Evolutionary conservation across 2,113 vertebrate genomes (phyloP), one percentile per base, ranked within the genome.

Genomic region (Bothrops jararaca): DNA sequence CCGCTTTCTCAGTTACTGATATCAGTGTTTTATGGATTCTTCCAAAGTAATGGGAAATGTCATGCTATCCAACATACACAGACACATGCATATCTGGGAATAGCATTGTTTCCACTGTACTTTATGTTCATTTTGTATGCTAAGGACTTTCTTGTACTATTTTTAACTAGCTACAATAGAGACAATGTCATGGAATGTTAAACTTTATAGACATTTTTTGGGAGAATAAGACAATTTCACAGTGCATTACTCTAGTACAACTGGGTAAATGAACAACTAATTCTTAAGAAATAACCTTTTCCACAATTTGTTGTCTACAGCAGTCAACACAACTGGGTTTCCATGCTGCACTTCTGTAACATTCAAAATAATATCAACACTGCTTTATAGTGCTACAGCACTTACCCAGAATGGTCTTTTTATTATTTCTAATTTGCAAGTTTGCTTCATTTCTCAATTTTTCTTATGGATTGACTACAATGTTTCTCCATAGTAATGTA

Each of bases 251-350:
- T 97, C 96, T 94, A 95, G 95, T 97, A 97, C 97, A 97, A 97
- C 96, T 96, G 95, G 96, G 95, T 97, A 96, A 96, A 97, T 97
- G 97, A 98, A 97, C 97, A 97, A 98, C 97, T 98, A 98, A 97
- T 97, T 97, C 97, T 98, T 97, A 97, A 97, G 95, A 96, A 95
- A 91, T 95, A 97, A 97, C 93, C 92, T 93, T 97, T 94, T 94
- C 92, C 96, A 96, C 93, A 93, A 92, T 94, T 86, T 90, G 94
- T 96, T 95, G 92, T 96, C 94, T 97, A 97, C 96, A 94, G 96
- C 85, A 95, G 80, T 92, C 94, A 96, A 95, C 96, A 97, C 74
- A 39, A 80, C 18, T 93, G 95, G 89, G 60, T 86, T 87, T 96
- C 92, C 56, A 95, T 96, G 93, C 26, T 93, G 91, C 53, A 85